Evolutionary conservation across 2,888 invertebrate genomes (phyloP).

Genomic region (Schizaphis graminum): DNA sequence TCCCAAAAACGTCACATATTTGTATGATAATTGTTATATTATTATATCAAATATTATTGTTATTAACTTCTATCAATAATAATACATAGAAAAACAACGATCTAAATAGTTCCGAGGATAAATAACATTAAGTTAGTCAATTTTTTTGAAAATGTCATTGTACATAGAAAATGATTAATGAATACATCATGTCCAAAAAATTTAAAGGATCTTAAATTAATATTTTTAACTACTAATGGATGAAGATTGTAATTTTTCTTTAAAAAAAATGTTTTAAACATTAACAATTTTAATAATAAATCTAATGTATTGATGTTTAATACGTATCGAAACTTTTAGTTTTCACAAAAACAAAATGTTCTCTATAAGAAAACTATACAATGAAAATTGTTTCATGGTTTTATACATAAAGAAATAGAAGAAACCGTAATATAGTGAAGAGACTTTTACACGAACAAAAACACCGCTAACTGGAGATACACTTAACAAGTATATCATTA

Average conservation of each 20-base stretch:
- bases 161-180: background rate
- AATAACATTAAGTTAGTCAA: background rate
- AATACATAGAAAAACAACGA: background rate
- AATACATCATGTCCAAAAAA: background rate
- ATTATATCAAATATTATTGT: background rate
- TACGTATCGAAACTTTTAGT: background rate
- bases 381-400: background rate
- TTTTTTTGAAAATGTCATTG: background rate
- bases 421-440: background rate
- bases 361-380: background rate
- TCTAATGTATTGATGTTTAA: background rate
- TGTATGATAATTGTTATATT: background rate
- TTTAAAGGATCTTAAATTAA: background rate
- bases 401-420: background rate
- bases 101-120: background rate
- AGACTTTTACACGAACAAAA: conserved; percentile 24
- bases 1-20: background rate
- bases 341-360: background rate
- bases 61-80: background rate
- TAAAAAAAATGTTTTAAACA: background rate
- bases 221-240: background rate
- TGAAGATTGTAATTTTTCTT: background rate
- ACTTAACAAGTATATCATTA: conserved; percentile 52
- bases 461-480: background rate
- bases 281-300: background rate